Base-by-base conservation (phyloP, 2,113 vertebrate species). In the Pterocles burchelli region DNA sequence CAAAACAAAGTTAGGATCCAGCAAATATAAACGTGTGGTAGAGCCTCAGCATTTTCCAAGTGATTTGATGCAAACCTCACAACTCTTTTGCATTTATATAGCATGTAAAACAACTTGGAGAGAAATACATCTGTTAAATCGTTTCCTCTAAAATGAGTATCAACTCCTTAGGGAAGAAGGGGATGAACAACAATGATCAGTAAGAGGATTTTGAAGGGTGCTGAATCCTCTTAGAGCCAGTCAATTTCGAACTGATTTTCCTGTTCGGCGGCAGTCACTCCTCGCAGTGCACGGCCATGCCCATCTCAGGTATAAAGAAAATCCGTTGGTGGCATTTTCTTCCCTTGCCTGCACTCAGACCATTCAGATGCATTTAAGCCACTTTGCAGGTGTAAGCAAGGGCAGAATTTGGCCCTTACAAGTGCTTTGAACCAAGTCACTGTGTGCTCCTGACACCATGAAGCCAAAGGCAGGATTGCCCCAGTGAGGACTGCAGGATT, bases 111-210 rank as follows among this genome's bases (percentile, higher is more conserved):
- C 68, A 51, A 57, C 65, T 72, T 75, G 70, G 79, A 82, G 73
- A 86, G 49, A 92, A 90, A 90, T 48, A 33, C 15, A 46, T 67
- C 38, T 86, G 49, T 62, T 61, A 75, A 85, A 59, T 78, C 17
- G n/a, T 95, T 96, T 93, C 88, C 79, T 80, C 61, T 59, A 63
- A 92, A 79, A 48, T 9, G 57, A 75, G 28, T 90, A 79, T 74
- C 76, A 62, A 86, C 90, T 86, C 62, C 19, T 38, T 7, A 38
- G 81, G 82, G 75, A 83, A 28, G 16, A 20, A 67, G 49, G 82
- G 26, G 45, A 59, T 52, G 77, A 86, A 51, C 57, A 63, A 51
- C 55, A 22, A 2, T 29, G 26, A 45, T 77, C 65, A 49, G 29
- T 1, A 18, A 63, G 7, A 70, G 11, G 22, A 63, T 51, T 91